Evolutionary conservation across 1,140 invertebrate species (phyloP).

Genomic region (Drosophila kikkawai): DNA sequence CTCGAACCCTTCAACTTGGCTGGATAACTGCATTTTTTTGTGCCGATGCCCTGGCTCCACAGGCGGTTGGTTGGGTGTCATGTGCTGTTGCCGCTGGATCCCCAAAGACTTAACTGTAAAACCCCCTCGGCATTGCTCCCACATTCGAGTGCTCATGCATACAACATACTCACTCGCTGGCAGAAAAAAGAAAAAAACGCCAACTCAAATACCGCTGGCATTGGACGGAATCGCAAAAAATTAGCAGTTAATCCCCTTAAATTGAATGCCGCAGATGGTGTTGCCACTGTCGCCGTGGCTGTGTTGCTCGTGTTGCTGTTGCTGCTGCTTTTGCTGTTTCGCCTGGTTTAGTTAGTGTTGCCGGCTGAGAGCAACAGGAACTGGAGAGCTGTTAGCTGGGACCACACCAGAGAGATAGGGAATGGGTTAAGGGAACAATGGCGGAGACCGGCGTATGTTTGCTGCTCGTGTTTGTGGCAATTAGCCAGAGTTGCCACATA

Average conservation of each 20-base stretch:
- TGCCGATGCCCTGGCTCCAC: constrained; percentile 49
- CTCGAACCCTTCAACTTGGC: constrained; percentile 20
- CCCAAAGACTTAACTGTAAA: constrained; percentile 51
- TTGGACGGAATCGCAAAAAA: constrained; percentile 82
- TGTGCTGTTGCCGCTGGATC: constrained; percentile 12
- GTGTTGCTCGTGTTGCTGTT: constrained; percentile 10
- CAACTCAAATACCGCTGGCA: constrained; percentile 64
- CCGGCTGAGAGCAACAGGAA: constrained; percentile 38
- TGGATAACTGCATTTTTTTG: constrained; percentile 22
- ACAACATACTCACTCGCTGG: constrained; percentile 13
- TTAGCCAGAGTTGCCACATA: constrained; percentile 84
- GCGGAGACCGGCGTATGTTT: constrained; percentile 1
- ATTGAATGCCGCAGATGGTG: constrained; percentile 84
- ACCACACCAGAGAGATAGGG: neutral
- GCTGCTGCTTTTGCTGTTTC: constrained; percentile 6
- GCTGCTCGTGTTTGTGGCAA: constrained; percentile 58
- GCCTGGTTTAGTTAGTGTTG: constrained; percentile 18
- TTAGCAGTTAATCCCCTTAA: constrained; percentile 85
- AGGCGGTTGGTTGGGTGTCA: constrained; percentile 62
- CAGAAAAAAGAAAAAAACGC: constrained; percentile 33
- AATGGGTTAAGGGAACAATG: constrained; percentile 5
- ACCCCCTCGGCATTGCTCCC: constrained; percentile 40
- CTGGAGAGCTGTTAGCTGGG: constrained; percentile 13
- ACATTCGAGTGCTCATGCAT: constrained; percentile 37
- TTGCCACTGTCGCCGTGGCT: constrained; percentile 41